Evolutionary conservation across 2,888 invertebrate species (phyloP), one percentile per base, ranked within the genome.

Genomic region (Pecten maximus): DNA sequence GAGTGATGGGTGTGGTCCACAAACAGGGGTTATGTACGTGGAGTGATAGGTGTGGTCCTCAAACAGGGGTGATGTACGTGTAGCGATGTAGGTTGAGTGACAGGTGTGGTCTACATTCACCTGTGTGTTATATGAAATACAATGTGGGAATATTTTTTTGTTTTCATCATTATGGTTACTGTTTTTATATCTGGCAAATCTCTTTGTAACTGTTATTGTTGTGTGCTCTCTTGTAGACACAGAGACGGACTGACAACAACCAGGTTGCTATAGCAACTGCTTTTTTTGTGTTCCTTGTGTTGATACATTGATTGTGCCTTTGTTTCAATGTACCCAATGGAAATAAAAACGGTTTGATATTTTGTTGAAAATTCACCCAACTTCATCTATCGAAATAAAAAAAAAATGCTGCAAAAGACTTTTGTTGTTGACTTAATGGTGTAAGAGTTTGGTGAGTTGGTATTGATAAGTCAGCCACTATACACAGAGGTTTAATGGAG

Each of bases 221-320:
- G 74, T 74, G 28, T 23, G 74, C 28, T 35, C 35, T 74, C 74
- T 54, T 15, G 54, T 54, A 54, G 35, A 4, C 74, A 74, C 28
- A 23, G 74, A 74, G 74, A 74, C 35, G 23, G 35, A 74, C 10
- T 10, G 15, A 74, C 28, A 74, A 35, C 74, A 8, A 28, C 74
- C 74, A 74, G 74, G 74, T 28, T 74, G 74, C 74, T 74, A 74
- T 74, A 28, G 60, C 74, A 74, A 28, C 74, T 74, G 4, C 12
- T 74, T 74, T n/a, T n/a, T 74, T 74, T 74, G 28, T 74, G 74
- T 74, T 28, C 35, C 35, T 74, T 74, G 74, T 74, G 74, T 74
- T 74, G 8, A 74, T 74, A 74, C 74, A 74, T 74, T 74, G 74
- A 74, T 74, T 74, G 74, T 74, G 74, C 74, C 74, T 74, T 74